Conservation (phyloP, 2,888 invertebrate genomes). For the Gisinianus flammeolus region DNA sequence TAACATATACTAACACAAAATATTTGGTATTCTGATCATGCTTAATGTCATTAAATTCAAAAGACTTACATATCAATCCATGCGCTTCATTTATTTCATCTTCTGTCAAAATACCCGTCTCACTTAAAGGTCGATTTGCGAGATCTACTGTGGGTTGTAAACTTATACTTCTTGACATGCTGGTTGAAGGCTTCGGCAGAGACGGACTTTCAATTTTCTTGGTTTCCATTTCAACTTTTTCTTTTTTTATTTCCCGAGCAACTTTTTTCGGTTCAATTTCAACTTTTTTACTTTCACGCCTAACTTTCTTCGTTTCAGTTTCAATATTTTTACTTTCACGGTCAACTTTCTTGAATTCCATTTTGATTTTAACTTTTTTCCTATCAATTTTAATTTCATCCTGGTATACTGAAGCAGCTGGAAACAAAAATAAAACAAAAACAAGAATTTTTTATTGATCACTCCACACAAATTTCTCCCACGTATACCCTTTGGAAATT, state of each 20-base stretch:
- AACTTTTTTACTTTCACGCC: neutral
- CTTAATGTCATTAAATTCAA: neutral
- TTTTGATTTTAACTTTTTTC: too few species aligned
- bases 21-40: neutral
- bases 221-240: neutral
- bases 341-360: too few species aligned
- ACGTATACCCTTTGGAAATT: neutral
- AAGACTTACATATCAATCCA: constrained; percentile 4
- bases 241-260: neutral
- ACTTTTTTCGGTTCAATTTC: neutral
- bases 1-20: neutral
- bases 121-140: neutral
- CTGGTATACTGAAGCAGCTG: too few species aligned
- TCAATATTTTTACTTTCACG: too few species aligned
- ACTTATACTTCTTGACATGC: too few species aligned
- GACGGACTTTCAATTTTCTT: neutral
- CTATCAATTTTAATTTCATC: too few species aligned
- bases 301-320: neutral
- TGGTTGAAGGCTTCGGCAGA: too few species aligned
- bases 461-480: neutral
- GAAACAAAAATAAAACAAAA: neutral
- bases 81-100: neutral
- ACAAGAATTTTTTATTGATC: too few species aligned
- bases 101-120: neutral
- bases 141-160: too few species aligned